These are phyloP conservation scores for Empis stercorea DNA, from an alignment of 2,888 invertebrate species.

Conservation along the genomic window DNA sequence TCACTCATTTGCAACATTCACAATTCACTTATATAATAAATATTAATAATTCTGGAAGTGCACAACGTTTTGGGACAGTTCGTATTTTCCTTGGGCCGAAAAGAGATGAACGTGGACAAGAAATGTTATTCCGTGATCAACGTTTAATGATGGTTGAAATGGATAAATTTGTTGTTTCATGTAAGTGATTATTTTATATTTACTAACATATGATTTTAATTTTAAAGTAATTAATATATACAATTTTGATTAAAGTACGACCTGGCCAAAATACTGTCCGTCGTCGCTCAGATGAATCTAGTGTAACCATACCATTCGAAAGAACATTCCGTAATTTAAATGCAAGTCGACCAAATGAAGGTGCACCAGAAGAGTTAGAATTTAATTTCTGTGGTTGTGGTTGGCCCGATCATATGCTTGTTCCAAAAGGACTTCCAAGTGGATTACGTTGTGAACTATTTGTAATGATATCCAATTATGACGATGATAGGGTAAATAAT, in stretches of 20 bases:
- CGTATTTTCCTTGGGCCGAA: constrained; percentile 55
- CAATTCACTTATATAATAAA: constrained; percentile 54
- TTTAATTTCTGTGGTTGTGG: constrained; percentile 83
- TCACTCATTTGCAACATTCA: constrained; percentile 65
- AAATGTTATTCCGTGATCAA: constrained; percentile 47
- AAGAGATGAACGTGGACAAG: constrained; percentile 49
- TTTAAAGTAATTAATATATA: neutral
- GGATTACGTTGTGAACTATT: constrained; percentile 58
- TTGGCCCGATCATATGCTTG: constrained; percentile 72
- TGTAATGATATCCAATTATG: constrained; percentile 64
- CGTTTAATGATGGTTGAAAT: constrained; percentile 51
- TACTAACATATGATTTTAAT: neutral
- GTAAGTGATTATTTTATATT: constrained; percentile 39
- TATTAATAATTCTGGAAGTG: constrained; percentile 44
- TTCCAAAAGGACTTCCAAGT: constrained; percentile 54
- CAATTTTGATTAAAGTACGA: constrained; percentile 40
- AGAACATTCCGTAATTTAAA: constrained; percentile 64
- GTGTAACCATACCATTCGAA: constrained; percentile 73
- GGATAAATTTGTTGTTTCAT: constrained; percentile 47
- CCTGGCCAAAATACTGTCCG: constrained; percentile 54
- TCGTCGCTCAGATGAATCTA: constrained; percentile 55
- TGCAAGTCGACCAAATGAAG: constrained; percentile 42
- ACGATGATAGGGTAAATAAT: constrained; percentile 42
- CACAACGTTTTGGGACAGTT: constrained; percentile 44
- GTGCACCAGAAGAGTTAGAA: constrained; percentile 38